phyloP scores from a whole-genome alignment of 2,113 vertebrate genomes.

The Lepidothrix coronata region DNA sequence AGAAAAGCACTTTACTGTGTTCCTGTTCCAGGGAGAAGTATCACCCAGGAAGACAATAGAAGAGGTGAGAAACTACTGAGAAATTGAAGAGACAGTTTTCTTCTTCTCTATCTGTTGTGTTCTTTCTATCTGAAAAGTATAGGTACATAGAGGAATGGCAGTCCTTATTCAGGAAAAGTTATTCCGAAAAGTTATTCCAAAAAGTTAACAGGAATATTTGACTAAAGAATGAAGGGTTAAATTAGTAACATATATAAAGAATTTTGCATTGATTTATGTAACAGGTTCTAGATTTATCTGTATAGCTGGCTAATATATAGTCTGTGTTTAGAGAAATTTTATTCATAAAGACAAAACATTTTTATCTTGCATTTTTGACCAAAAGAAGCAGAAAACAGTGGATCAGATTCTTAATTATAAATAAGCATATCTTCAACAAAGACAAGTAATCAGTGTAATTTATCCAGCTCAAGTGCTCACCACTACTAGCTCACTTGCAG shows the following conservation, averaged over 20 bases:
- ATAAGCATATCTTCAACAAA: neutral
- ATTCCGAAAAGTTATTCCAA: neutral
- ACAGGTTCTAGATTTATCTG: neutral
- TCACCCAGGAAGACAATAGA: neutral
- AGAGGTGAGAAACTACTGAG: slow-evolving; percentile 52
- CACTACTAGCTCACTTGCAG: neutral
- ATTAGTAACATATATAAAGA: neutral
- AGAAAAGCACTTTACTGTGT: neutral
- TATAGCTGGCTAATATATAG: neutral
- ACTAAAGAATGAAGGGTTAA: neutral
- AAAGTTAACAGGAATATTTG: neutral
- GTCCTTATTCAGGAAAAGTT: neutral
- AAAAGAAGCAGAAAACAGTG: neutral
- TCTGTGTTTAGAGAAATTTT: neutral
- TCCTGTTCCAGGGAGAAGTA: slow-evolving; percentile 8
- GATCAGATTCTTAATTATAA: neutral
- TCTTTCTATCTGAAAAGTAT: neutral
- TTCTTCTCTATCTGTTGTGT: neutral
- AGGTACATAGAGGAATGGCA: neutral
- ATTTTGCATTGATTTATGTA: neutral
- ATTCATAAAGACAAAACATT: neutral
- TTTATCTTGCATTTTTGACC: neutral
- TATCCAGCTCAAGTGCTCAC: neutral
- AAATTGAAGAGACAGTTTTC: neutral
- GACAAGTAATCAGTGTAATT: neutral